Base-by-base conservation (phyloP, 2,113 vertebrate species). In the Heteronetta atricapilla region DNA sequence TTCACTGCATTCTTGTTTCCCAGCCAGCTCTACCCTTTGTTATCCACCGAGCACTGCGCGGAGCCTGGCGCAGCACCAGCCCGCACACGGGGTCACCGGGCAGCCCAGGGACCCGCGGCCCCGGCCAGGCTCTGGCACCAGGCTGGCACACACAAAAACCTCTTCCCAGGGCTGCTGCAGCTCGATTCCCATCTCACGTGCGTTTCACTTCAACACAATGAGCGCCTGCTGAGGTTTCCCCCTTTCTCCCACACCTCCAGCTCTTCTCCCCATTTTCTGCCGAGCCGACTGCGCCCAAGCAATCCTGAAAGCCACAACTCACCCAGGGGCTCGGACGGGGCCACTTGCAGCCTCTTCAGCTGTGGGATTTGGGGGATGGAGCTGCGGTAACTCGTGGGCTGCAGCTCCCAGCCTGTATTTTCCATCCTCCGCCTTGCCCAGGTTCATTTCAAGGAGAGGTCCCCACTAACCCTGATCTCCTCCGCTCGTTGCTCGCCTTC, bases 11-110 rank as follows among this genome's bases (percentile, higher is more conserved):
- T 96, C 68, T 92, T 95, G 90, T 83, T 88, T 88, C 83, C 42
- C n/a, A 42, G 90, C 90, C 92, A 95, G 11, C 59, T 70, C 86
- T 92, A 50, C 55, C 76, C 46, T 93, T 96, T 95, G 52, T 92
- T 88, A 81, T 63, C 80, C 86, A 90, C 36, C 80, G 86, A 77
- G 67, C 36, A 26, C 0, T 4, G 78, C 44, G 62, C 1, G 2
- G 60, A 81, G 36, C 72, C 88, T 94, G 94, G 90, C 88, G 70
- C 72, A 5, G 19, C 67, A 42, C 58, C 91, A 96, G 82, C 38
- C 18, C 68, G 52, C 62, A 82, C 38, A 31, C 0, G 19, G 74
- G 88, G 55, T 33, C 13, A 2, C 78, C 38, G 83, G 36, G 28
- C 40, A 93, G 38, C 15, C 56, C 73, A 78, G 83, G 64, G 46